These are phyloP conservation scores for Crenuchus spilurus DNA, from an alignment of 2,797 vertebrate genomes.

Conservation along the genomic window DNA sequence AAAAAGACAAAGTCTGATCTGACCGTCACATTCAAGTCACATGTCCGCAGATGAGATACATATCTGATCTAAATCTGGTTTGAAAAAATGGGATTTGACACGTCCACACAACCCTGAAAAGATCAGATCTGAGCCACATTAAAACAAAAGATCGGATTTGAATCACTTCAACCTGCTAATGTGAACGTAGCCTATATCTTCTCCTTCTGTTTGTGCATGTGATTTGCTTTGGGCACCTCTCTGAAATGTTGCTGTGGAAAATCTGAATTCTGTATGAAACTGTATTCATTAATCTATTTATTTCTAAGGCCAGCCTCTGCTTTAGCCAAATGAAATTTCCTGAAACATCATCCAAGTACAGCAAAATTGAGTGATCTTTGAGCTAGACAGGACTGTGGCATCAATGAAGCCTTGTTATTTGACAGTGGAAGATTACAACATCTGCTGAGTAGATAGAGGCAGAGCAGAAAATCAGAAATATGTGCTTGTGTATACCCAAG, in stretches of 20 bases:
- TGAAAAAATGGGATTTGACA: no score
- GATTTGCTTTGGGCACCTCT: not conserved
- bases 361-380: not conserved
- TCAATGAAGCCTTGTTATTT: slow-evolving; percentile 5
- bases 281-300: not conserved
- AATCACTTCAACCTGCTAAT: no score
- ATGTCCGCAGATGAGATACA: no score
- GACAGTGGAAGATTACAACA: slow-evolving; percentile 33
- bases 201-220: not conserved
- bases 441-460: slow-evolving; percentile 43
- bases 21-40: no score
- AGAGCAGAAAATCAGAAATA: slow-evolving; percentile 1
- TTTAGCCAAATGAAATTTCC: slow-evolving; percentile 3
- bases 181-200: no score
- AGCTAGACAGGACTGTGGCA: not conserved
- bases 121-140: no score
- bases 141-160: no score
- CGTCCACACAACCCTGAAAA: no score
- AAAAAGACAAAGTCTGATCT: no score
- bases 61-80: no score
- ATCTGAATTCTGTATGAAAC: not conserved
- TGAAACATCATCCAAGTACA: not conserved
- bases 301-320: not conserved
- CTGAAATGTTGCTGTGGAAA: not conserved
- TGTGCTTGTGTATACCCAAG: not conserved